phyloP scores from a whole-genome alignment of 2,113 vertebrate species.

The Neomonachus schauinslandi region DNA sequence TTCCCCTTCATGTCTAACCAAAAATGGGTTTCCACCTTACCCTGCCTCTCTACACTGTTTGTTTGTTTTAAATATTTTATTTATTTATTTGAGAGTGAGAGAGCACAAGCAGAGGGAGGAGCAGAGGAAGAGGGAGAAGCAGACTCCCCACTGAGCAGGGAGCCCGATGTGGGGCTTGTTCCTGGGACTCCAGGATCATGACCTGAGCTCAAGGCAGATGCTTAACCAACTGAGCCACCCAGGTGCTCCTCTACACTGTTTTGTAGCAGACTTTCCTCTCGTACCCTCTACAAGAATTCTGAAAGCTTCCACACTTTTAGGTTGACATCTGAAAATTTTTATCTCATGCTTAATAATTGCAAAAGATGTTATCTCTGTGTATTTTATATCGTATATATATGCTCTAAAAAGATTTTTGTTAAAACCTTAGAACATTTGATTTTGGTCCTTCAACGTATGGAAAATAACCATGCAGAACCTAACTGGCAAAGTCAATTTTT shows the following conservation, averaged over 20 bases:
- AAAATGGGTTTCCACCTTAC: background rate
- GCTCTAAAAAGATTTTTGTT: constrained; percentile 16
- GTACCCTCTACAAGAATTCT: background rate
- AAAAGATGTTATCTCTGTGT: background rate
- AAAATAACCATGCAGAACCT: background rate
- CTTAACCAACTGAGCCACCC: background rate
- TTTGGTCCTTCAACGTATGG: background rate
- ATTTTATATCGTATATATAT: background rate
- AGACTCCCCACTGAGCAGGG: no score
- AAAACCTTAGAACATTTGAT: background rate
- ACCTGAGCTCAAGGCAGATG: background rate
- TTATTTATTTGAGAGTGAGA: no score
- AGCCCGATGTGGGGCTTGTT: no score
- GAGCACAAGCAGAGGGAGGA: no score
- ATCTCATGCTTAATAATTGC: background rate
- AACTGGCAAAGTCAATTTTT: background rate
- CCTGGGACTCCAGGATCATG: no score
- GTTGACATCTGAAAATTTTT: background rate
- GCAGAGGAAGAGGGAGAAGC: no score
- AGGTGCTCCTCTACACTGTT: background rate
- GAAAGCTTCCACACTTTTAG: background rate
- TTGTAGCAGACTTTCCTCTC: background rate
- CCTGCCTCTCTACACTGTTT: background rate
- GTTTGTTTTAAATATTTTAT: background rate
- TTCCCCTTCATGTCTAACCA: background rate